Evolutionary conservation across 1,140 invertebrate genomes (phyloP).

Genomic region (Arion vulgaris): DNA sequence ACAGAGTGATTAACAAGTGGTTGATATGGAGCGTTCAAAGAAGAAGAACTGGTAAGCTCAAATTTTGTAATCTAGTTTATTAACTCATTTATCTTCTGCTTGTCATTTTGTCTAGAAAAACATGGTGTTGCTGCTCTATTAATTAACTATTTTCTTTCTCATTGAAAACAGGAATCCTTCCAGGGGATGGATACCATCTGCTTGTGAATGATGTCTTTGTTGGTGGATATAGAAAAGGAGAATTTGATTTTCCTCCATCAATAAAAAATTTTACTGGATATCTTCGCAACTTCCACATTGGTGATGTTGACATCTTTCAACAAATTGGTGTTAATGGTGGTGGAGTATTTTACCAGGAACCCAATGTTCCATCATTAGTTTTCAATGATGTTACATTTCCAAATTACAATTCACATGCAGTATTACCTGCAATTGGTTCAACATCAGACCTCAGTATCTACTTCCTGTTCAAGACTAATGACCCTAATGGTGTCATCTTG

Average conservation of each 20-base stretch:
- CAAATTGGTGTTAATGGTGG: constrained; percentile 26
- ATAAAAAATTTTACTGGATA: constrained; percentile 56
- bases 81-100: too few relatives aligned
- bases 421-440: constrained; percentile 50
- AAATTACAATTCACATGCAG: constrained; percentile 47
- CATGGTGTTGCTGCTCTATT: too few relatives aligned
- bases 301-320: constrained; percentile 53
- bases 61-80: too few relatives aligned
- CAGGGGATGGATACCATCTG: constrained; percentile 40
- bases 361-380: constrained; percentile 43
- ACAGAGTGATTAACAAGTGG: too few relatives aligned
- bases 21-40: too few relatives aligned
- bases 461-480: constrained; percentile 73
- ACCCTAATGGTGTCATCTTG: constrained; percentile 85
- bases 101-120: too few relatives aligned
- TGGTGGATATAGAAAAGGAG: constrained; percentile 38
- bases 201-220: constrained; percentile 47
- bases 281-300: constrained; percentile 61
- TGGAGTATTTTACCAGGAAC: not conserved
- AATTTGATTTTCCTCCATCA: not conserved
- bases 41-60: too few relatives aligned
- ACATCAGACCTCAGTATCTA: constrained; percentile 50
- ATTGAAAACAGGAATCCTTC: constrained; percentile 45
- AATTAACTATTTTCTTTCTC: not conserved
- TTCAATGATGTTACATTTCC: constrained; percentile 61